Evolutionary conservation across 2,888 invertebrate genomes (phyloP), one percentile per base, ranked within the genome.

Genomic region (Phanerotoma sp.): DNA sequence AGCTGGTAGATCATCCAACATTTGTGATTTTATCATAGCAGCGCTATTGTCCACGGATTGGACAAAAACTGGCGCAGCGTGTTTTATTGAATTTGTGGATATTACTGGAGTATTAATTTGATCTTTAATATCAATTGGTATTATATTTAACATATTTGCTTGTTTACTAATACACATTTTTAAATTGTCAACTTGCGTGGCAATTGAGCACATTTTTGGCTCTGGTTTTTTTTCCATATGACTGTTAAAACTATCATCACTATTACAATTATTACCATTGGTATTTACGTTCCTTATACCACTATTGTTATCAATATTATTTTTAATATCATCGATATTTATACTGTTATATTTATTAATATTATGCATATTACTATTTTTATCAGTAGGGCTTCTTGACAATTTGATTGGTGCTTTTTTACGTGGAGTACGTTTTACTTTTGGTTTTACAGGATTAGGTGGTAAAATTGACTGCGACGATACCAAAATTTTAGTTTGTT

Each of bases 341-440:
- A 9, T 45, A 40, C 38, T 2, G 46, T 33, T 4, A 44, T 25
- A 7, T 47, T 30, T n/a, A 55, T 47, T 15, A 57, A 52, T 0
- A 57, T 40, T 11, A n/a, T 33, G n/a, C 3, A 3, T 33, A n/a
- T 25, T 25, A 25, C 9, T 25, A 25, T 25, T 25, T 9, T 7
- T 25, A 25, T 25, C 9, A 3, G 25, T 9, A 4, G 18, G 6
- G 5, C n/a, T 13, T n/a, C 13, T 15, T 1, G 33, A 32, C 10
- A 55, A 42, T 44, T 63, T 63, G 30, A 51, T 51, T 5, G 63
- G 63, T 15, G 54, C 37, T 32, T 58, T 57, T 54, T 63, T 63
- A 11, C 62, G 57, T 2, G 57, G 57, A 3, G 58, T 20, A 5
- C 56, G 33, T 38, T 62, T 60, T 10, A 20, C 3, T 1, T 22